Base-by-base conservation (phyloP, 2,888 invertebrate species). In the Serrognathus titanus region DNA sequence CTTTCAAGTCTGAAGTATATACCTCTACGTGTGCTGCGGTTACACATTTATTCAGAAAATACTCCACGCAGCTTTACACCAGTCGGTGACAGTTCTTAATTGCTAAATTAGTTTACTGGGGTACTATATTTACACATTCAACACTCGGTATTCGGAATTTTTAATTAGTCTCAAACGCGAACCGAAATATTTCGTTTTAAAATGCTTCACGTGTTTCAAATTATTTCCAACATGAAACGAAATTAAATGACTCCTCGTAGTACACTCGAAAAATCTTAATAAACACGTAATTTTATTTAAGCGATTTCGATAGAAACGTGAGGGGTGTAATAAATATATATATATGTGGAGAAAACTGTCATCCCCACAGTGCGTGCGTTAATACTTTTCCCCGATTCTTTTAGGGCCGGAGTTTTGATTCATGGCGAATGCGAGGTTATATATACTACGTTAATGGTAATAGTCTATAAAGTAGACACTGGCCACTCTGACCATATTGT, bases 371-470 rank as follows among this genome's bases (percentile, higher is more conserved):
- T 31, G 24, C 24, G 24, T 31, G 24, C 24, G 24, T 31, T 31
- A 31, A 31, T 31, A 31, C 24, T 31, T 31, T 7, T 7, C 24
- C 24, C 24, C 24, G 40, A 53, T 50, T 48, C 52, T 45, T 58
- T 56, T 53, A 50, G 49, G 53, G 55, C 59, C 47, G 45, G 51
- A 53, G 58, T 58, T 63, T 58, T 64, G 63, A 65, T 65, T 63
- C 63, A 65, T 63, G 58, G 62, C 65, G 59, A 59, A 55, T 56
- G 52, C 58, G 59, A 62, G 58, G 55, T 55, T 55, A 60, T 55
- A 62, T 57, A 58, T 60, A 62, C 61, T 61, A 63, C 63, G 55
- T 64, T 67, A 66, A 67, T 66, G 66, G 64, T 65, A 62, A 67
- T 65, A 60, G 65, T 57, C 64, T 62, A 66, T 66, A 67, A 66